phyloP scores from a whole-genome alignment of 2,113 vertebrate genomes.

The Neolamprologus cancellatus region DNA sequence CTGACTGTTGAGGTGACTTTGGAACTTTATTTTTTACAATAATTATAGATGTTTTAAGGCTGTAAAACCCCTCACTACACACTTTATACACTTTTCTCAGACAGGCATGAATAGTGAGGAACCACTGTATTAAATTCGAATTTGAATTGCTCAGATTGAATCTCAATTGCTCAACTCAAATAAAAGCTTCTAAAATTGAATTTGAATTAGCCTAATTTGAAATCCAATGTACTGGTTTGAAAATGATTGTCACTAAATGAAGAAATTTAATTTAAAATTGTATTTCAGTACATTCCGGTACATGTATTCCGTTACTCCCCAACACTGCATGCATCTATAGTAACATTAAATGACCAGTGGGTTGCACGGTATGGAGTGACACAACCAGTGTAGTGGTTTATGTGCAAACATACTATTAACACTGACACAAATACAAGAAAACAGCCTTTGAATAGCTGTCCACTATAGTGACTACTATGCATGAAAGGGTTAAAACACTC shows the following conservation, averaged over 20 bases:
- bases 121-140: not conserved
- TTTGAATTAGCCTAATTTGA: not conserved
- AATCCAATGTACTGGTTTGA: not conserved
- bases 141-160: not conserved
- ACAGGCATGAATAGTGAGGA: not conserved
- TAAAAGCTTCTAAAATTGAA: not conserved
- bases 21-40: not conserved
- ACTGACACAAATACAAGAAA: not conserved
- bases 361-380: not conserved
- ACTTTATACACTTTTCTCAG: not conserved
- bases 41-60: not conserved
- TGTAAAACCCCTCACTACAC: not conserved
- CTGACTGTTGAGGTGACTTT: not conserved
- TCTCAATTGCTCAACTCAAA: not conserved
- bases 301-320: not conserved
- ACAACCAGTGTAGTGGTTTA: not conserved
- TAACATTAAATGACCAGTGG: not conserved
- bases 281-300: not conserved
- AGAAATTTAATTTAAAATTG: not conserved
- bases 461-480: not conserved
- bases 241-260: not conserved
- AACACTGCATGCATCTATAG: not conserved
- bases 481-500: not conserved
- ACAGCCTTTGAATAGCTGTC: not conserved
- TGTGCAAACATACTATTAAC: not conserved